Evolutionary conservation across 2,113 vertebrate species (phyloP).

Genomic region (Triplophysa tibetana): DNA sequence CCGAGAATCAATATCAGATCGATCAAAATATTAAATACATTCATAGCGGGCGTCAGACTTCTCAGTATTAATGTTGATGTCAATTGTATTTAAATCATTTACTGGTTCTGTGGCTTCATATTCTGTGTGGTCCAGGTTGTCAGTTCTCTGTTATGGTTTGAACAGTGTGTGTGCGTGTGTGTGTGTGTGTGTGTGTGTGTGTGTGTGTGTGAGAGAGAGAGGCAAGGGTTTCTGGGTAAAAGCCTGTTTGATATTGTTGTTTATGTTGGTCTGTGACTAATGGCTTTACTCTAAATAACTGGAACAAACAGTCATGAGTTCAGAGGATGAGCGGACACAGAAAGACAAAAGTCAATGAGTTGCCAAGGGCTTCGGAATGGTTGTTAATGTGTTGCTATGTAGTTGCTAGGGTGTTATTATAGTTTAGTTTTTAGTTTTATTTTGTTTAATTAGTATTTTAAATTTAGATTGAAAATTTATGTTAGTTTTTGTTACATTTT

Average conservation of each 20-base stretch:
- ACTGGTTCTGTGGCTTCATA: too few relatives aligned
- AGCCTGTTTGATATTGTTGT: constrained; percentile 59
- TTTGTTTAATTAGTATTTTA: too few relatives aligned
- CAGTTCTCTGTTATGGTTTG: background rate
- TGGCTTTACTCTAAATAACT: constrained; percentile 25
- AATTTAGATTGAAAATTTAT: too few relatives aligned
- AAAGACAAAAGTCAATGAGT: background rate
- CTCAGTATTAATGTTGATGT: too few relatives aligned
- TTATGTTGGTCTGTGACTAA: constrained; percentile 43
- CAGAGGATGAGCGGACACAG: constrained; percentile 9
- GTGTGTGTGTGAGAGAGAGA: constrained; percentile 21
- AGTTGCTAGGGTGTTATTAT: background rate
- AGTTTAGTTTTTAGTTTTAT: background rate
- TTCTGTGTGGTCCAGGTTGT: too few relatives aligned
- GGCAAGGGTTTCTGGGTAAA: constrained; percentile 38
- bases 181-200: constrained; percentile 24
- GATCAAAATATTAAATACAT: too few relatives aligned
- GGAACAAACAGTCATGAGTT: constrained; percentile 1
- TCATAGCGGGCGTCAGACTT: too few relatives aligned
- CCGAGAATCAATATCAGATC: too few relatives aligned
- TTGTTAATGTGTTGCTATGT: background rate
- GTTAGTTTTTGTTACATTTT: too few relatives aligned
- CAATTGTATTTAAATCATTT: too few relatives aligned
- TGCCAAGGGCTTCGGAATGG: too few relatives aligned
- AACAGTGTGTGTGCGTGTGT: constrained; percentile 14